Conservation (phyloP, 2,113 vertebrate genomes). For the Shinisaurus crocodilurus region DNA sequence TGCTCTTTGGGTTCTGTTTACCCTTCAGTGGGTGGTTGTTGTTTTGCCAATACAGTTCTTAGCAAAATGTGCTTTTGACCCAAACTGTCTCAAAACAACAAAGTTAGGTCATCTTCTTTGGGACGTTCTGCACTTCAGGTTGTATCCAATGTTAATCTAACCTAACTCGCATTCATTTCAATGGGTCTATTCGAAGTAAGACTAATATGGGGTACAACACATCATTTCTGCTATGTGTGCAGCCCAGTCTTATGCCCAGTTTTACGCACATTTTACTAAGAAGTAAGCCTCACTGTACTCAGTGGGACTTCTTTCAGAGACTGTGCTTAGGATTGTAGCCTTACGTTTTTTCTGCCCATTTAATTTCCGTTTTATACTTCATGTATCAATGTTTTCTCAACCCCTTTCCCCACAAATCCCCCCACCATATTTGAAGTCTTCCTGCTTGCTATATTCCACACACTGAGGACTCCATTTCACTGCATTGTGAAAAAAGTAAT, state of each 20-base stretch:
- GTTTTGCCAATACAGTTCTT: not conserved
- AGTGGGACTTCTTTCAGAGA: not conserved
- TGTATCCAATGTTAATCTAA: no score
- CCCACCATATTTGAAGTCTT: not conserved
- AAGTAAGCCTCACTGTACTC: not conserved
- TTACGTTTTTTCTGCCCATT: not conserved
- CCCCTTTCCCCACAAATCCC: not conserved
- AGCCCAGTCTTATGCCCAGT: not conserved
- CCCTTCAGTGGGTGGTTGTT: not conserved
- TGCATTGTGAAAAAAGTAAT: no score
- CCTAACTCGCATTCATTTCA: no score
- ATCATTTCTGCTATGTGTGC: not conserved
- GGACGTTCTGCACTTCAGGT: not conserved
- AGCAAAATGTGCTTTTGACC: not conserved
- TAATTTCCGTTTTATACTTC: not conserved
- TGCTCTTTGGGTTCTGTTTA: slow-evolving; percentile 24
- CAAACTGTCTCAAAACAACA: not conserved
- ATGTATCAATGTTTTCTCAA: not conserved
- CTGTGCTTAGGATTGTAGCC: not conserved
- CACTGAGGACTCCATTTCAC: not conserved
- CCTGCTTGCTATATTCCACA: not conserved
- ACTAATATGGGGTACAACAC: no score
- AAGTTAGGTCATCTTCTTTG: not conserved
- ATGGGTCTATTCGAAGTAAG: no score
- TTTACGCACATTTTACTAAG: not conserved